phyloP scores from a whole-genome alignment of 2,797 vertebrate genomes.

The Pseudocheirus occidentalis region DNA sequence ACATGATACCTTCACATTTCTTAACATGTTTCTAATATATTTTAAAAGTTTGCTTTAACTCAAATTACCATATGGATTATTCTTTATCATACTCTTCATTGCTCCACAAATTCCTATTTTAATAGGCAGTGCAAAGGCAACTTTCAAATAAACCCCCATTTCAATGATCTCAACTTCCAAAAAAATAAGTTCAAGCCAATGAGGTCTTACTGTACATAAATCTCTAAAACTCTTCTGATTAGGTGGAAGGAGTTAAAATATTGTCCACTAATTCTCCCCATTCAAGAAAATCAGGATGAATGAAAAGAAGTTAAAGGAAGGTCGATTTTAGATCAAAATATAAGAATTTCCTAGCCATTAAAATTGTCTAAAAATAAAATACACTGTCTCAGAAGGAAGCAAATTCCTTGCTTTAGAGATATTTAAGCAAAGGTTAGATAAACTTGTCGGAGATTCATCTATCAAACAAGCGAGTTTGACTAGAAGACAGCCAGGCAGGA shows the following conservation, averaged over 20 bases:
- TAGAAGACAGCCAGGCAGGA: too few species aligned
- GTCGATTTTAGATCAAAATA: neutral
- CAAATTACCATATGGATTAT: too few species aligned
- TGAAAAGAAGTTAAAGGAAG: neutral
- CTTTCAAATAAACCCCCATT: conserved; percentile 36
- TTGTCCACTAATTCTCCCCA: neutral
- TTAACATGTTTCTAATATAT: too few species aligned
- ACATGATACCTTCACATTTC: too few species aligned
- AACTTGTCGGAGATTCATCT: too few species aligned
- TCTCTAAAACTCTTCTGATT: conserved; percentile 39
- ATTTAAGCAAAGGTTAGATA: too few species aligned
- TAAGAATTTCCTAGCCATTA: neutral
- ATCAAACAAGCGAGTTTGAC: too few species aligned
- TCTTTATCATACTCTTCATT: too few species aligned
- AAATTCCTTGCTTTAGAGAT: too few species aligned
- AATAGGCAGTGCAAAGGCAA: conserved; percentile 64
- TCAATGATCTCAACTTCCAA: conserved; percentile 58
- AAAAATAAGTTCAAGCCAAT: conserved; percentile 5
- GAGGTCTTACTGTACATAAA: conserved; percentile 51
- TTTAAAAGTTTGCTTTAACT: too few species aligned
- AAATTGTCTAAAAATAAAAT: neutral
- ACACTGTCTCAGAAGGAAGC: neutral
- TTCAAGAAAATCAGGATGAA: neutral
- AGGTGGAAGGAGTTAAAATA: neutral
- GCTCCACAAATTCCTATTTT: too few species aligned